These are phyloP conservation scores for Mastomys natalensis DNA, from an alignment of 2,113 vertebrate species.

Conservation along the genomic window DNA sequence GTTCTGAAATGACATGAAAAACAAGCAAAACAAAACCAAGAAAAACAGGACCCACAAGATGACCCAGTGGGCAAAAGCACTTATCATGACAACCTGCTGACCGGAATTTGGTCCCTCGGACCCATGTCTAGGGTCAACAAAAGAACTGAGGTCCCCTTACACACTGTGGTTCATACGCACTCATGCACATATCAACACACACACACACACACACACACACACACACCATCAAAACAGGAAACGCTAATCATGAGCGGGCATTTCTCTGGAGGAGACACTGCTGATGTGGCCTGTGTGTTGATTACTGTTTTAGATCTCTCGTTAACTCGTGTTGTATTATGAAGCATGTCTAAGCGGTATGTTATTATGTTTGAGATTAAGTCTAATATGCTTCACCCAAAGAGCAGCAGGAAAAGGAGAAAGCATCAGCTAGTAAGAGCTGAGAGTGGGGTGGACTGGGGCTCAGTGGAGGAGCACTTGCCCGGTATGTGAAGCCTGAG, in stretches of 20 bases:
- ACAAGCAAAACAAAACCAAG: not conserved
- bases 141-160: not conserved
- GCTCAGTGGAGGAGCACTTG: not conserved
- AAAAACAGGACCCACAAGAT: not conserved
- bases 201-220: not conserved
- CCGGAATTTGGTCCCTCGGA: not conserved
- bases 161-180: not conserved
- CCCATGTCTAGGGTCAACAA: too few species aligned
- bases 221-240: not conserved
- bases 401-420: not conserved
- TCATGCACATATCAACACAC: not conserved
- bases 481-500: not conserved
- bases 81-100: not conserved
- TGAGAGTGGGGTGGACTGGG: not conserved
- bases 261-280: conserved; percentile 18
- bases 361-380: conserved; percentile 20
- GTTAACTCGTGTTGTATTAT: not conserved
- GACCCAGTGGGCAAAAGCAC: not conserved
- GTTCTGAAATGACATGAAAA: conserved; percentile 22
- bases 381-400: conserved; percentile 46
- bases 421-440: not conserved
- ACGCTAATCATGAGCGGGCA: not conserved
- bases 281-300: not conserved
- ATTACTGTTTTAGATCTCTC: conserved; percentile 27
- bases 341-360: not conserved